Base-by-base conservation (phyloP, 2,797 vertebrate genomes). In the Channa striata region DNA sequence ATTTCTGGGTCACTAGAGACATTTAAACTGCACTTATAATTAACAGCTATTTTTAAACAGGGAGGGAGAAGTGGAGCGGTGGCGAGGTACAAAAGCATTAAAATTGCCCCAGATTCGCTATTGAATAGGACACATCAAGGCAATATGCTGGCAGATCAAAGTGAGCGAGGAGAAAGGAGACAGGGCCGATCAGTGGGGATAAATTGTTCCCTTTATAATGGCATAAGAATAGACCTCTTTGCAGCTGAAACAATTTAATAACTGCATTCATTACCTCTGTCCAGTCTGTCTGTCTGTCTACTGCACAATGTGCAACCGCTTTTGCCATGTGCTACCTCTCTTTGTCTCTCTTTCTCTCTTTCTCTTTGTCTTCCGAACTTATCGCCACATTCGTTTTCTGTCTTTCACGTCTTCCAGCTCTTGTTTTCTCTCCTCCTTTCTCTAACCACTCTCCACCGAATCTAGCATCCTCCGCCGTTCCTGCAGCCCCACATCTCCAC, bases 41-140 rank as follows among this genome's bases (percentile, higher is more conserved):
- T 99, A 99, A 98, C 96, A 98, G 96, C 97, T 99, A 99, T 99
- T 99, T 99, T 99, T 99, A 99, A 98, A 99, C 96, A 96, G 96
- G 92, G 92, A 85, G 95, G 96, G 96, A 96, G 96, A 97, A 98
- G 96, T 98, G 95, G 96, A 98, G 95, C 96, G 96, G 94, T 97
- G 96, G 96, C 94, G 96, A 98, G 97, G 97, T 98, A 98, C 97
- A 98, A 99, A 99, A 98, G 97, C 97, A 98, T 99, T 99, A 98
- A 98, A 98, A 98, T 98, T 99, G 98, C 96, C 97, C 98, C 97
- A 99, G 97, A 97, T 99, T 99, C 96, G 91, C 97, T 98, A 97
- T 98, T 99, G 96, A 99, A 98, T 98, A 96, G 96, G 96, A 97
- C 96, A 97, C 96, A 98, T 96, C 95, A 96, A 95, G 84, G 96